These are phyloP conservation scores for Thereva nobilitata DNA, from an alignment of 2,888 invertebrate species.

Conservation along the genomic window DNA sequence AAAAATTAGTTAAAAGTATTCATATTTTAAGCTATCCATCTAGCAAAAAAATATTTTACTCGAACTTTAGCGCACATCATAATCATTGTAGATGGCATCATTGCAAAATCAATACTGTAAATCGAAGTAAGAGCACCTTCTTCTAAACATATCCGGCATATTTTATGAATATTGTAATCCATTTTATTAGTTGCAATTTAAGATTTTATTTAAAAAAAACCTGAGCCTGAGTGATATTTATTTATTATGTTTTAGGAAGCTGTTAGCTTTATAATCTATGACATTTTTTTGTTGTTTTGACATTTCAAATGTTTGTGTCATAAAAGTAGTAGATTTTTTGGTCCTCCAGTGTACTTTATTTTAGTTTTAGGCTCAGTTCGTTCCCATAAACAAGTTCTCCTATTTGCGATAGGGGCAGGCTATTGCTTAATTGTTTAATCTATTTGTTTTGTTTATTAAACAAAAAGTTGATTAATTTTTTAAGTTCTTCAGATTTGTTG, in stretches of 20 bases:
- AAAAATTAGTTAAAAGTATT: constrained; percentile 4
- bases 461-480: no score
- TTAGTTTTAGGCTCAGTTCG: no score
- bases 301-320: background rate
- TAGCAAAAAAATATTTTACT: constrained; percentile 50
- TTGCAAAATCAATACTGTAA: constrained; percentile 64
- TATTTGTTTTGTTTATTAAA: no score
- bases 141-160: constrained; percentile 66
- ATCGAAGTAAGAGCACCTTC: constrained; percentile 65
- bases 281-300: background rate
- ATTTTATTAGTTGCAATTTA: constrained; percentile 43
- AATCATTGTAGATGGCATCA: constrained; percentile 65
- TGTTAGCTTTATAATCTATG: no score
- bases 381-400: no score
- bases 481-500: no score
- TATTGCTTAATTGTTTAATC: no score
- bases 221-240: no score
- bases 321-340: no score
- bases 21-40: background rate
- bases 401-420: no score
- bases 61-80: constrained; percentile 64
- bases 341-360: no score
- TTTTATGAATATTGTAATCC: constrained; percentile 60
- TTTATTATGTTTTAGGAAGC: no score
- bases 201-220: constrained; percentile 10